Percentiles rank a stretch among this genome's conserved stretches.
phyloP scores from a whole-genome alignment of 2,888 invertebrate genomes.

The Dione vanillae region DNA sequence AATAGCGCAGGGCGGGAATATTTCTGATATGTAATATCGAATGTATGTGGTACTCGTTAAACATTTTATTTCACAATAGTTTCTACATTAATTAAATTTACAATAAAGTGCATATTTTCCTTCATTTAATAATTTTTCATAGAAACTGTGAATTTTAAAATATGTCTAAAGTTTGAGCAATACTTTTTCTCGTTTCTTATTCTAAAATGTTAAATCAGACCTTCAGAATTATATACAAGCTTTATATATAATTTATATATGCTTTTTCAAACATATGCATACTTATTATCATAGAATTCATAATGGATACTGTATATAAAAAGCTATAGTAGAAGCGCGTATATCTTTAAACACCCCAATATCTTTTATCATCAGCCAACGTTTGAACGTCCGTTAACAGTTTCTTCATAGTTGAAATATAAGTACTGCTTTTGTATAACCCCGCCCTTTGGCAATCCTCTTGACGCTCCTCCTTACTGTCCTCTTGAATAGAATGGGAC shows the following conservation, averaged over 20 bases:
- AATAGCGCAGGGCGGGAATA: slow-evolving; percentile 55
- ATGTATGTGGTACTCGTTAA: not conserved
- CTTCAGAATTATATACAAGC: not conserved
- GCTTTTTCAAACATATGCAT: slow-evolving; percentile 12
- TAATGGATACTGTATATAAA: not conserved
- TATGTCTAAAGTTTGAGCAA: not conserved
- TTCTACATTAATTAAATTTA: not conserved
- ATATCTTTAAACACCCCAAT: slow-evolving; percentile 45
- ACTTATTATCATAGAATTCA: not conserved
- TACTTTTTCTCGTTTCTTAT: not conserved
- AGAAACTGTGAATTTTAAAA: not conserved
- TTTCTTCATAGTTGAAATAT: slow-evolving; percentile 69
- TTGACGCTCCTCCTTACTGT: slow-evolving; percentile 78
- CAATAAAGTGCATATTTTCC: not conserved
- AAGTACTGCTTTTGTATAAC: slow-evolving; percentile 73
- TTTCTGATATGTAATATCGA: slow-evolving; percentile 51
- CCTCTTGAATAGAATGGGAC: slow-evolving; percentile 73
- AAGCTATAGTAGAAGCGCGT: slow-evolving; percentile 2
- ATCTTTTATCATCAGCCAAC: slow-evolving; percentile 73
- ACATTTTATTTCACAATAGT: not conserved
- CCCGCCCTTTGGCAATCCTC: slow-evolving; percentile 76
- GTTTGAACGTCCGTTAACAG: slow-evolving; percentile 65
- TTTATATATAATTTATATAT: slow-evolving; percentile 64
- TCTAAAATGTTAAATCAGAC: not conserved
- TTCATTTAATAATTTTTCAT: not conserved